Conservation (phyloP, 2,797 vertebrate species). For the Eremophila alpestris region DNA sequence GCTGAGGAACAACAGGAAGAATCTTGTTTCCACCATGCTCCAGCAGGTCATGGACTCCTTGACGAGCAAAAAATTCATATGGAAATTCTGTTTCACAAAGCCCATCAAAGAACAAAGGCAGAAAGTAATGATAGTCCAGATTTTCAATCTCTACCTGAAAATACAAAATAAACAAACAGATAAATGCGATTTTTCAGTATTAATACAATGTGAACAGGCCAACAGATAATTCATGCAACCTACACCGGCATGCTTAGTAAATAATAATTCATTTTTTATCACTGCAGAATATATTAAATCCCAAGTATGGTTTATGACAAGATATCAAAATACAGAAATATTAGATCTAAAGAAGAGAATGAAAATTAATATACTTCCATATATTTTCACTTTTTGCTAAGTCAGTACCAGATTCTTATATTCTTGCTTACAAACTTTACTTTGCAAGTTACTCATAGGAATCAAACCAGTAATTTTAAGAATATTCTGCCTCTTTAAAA, state of each 20-base stretch:
- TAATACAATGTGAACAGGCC: neutral
- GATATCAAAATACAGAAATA: neutral
- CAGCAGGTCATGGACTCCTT: constrained; percentile 92
- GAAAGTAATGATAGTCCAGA: constrained; percentile 90
- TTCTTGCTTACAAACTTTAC: neutral
- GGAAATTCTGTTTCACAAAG: constrained; percentile 90
- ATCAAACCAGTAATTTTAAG: neutral
- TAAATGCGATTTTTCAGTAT: neutral
- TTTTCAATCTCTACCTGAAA: constrained; percentile 90
- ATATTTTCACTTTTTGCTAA: neutral
- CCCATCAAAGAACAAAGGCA: constrained; percentile 92
- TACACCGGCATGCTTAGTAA: neutral
- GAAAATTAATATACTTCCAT: neutral
- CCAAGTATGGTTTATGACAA: neutral
- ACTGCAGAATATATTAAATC: neutral
- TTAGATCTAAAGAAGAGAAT: neutral
- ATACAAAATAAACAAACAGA: constrained; percentile 25
- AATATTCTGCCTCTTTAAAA: neutral
- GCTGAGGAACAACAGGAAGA: constrained; percentile 90
- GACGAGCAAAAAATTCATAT: constrained; percentile 91
- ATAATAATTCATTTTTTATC: neutral
- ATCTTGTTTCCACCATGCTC: constrained; percentile 91
- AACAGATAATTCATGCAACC: neutral
- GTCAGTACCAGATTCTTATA: neutral
- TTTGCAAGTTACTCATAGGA: neutral